Evolutionary conservation across 2,797 vertebrate genomes (phyloP).

Genomic region (Phataginus tricuspis): DNA sequence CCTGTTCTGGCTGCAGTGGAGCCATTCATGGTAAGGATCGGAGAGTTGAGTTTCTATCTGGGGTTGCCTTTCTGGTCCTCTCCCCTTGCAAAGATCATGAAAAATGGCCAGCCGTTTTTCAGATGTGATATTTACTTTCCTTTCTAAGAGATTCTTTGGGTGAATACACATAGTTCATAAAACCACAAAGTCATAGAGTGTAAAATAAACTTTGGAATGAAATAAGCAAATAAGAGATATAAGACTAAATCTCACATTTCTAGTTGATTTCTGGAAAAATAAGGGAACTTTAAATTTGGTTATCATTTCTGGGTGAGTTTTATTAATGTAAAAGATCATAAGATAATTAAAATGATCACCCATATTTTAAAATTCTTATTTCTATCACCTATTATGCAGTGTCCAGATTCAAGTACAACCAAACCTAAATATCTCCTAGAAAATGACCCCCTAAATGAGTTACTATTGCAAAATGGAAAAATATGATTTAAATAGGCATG

Average conservation of each 20-base stretch:
- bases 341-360: not conserved
- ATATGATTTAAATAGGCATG: not conserved
- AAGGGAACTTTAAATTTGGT: not conserved
- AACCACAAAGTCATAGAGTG: not conserved
- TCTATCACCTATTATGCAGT: not conserved
- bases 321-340: not conserved
- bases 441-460: not conserved
- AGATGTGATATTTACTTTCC: conserved; percentile 4
- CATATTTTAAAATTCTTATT: not conserved
- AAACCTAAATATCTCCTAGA: conserved; percentile 15
- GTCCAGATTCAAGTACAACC: not conserved
- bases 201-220: conserved; percentile 31
- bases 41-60: not conserved
- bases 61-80: not conserved
- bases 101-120: conserved; percentile 1
- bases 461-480: not conserved
- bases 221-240: not conserved
- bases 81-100: not conserved
- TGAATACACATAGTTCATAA: not conserved
- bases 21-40: not conserved
- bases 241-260: not conserved
- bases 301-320: not conserved
- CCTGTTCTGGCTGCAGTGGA: not conserved
- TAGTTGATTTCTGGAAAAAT: not conserved
- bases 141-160: not conserved